A percentile compares a stretch with the other conserved stretches of the same genome.
Evolutionary conservation across 2,113 vertebrate genomes (phyloP).

Genomic region (Phalacrocorax pelagicus): DNA sequence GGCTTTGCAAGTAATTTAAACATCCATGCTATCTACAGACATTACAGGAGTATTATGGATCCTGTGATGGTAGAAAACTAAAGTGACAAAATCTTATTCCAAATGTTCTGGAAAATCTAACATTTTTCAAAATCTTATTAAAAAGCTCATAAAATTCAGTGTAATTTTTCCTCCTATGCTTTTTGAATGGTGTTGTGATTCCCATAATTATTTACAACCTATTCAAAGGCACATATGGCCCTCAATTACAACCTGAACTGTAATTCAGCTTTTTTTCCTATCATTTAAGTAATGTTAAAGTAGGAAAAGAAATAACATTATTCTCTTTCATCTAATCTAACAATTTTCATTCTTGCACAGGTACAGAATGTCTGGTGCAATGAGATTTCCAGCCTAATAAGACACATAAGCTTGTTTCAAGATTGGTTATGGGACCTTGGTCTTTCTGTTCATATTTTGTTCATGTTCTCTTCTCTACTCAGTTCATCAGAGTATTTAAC

Average conservation of each 20-base stretch:
- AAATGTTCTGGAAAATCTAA: neutral
- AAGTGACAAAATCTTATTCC: neutral
- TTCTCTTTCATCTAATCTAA: neutral
- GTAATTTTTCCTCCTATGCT: neutral
- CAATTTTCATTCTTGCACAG: neutral
- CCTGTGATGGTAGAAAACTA: neutral
- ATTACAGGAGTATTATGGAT: neutral
- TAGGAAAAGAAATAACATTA: neutral
- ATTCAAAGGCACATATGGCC: neutral
- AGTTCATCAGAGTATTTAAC: neutral
- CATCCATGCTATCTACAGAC: neutral
- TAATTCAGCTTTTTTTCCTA: neutral
- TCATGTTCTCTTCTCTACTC: neutral
- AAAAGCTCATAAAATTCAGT: neutral
- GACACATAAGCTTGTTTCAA: neutral
- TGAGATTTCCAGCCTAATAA: neutral
- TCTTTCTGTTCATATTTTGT: neutral
- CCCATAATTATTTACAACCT: neutral
- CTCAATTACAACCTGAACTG: neutral
- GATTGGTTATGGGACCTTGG: neutral
- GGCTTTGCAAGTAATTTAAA: neutral
- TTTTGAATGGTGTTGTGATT: neutral
- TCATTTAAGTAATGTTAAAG: neutral
- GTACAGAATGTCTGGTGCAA: neutral
- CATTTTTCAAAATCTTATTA: neutral